phyloP scores from a whole-genome alignment of 2,797 vertebrate genomes.

The Pogoniulus pusillus region DNA sequence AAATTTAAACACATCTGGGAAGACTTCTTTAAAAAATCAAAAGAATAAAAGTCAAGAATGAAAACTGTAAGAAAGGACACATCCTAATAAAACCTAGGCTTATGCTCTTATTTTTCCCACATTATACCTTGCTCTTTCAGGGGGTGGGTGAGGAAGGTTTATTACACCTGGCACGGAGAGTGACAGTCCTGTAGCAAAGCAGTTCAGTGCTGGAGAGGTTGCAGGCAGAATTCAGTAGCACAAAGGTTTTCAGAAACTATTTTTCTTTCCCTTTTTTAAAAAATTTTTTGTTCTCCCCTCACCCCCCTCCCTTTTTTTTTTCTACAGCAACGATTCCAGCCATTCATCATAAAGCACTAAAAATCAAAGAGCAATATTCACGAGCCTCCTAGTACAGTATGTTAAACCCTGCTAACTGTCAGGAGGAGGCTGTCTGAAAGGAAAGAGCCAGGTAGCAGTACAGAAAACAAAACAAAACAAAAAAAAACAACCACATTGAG shows the following conservation, averaged over 20 bases:
- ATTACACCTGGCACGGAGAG: not conserved
- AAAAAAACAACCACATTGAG: no score
- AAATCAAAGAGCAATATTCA: conserved; percentile 78
- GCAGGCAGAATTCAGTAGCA: conserved; percentile 53
- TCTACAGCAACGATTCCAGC: conserved; percentile 30
- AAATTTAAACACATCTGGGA: not conserved
- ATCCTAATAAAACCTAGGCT: not conserved
- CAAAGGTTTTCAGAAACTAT: conserved; percentile 55
- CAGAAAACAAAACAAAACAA: conserved; percentile 64
- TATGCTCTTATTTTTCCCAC: not conserved
- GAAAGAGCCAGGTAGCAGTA: conserved; percentile 59
- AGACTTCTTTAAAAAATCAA: not conserved
- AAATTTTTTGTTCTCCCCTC: not conserved
- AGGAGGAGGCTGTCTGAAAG: conserved; percentile 66
- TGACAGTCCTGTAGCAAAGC: not conserved
- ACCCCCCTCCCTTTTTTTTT: not conserved
- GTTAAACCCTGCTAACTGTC: conserved; percentile 73
- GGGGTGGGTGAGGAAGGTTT: not conserved
- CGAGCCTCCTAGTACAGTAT: conserved; percentile 71
- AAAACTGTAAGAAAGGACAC: not conserved
- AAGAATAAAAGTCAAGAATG: not conserved
- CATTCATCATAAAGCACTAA: conserved; percentile 67
- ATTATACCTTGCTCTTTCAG: not conserved
- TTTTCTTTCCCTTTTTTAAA: not conserved
- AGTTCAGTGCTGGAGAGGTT: conserved; percentile 4